Evolutionary conservation across 1,140 invertebrate species (phyloP), one percentile per base, ranked within the genome.

Genomic region (Monomorium pharaonis): DNA sequence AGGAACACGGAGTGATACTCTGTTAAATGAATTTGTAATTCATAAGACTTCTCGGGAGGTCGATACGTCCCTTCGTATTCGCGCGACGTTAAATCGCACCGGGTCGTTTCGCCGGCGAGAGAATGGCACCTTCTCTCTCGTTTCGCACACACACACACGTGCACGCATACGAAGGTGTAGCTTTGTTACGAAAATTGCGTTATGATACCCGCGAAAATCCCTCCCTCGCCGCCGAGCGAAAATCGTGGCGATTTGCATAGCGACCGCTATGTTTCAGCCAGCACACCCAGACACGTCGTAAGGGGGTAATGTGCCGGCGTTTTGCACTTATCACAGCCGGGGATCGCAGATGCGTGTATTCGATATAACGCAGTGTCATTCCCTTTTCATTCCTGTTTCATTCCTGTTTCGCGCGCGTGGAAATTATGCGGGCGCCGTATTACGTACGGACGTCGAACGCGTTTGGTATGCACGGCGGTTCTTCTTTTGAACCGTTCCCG

Each of bases 11-110:
- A 60, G 47, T 42, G 54, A 21, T n/a, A n/a, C 21, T 54, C 30
- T 65, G 75, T 90, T 88, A 90, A 90, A 86, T 76, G 70, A 87
- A 90, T 90, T 88, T 86, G 87, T 88, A 90, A 90, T 78, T 90
- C 87, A 88, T 88, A 88, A 70, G 78, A 80, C 44, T 58, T n/a
- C 42, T 18, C 78, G n/a, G 16, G 42, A 30, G 65, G 10, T 18
- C 67, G 14, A 83, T 83, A 67, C 65, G 9, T 83, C 51, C 16
- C 67, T 47, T 56, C 37, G 21, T 72, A 72, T 47, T 83, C 7
- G 21, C 67, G 30, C 30, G 63, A 12, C 18, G 33, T 49, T 30
- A 72, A 81, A 81, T 81, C 30, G 51, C 67, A 14, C 49, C n/a
- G n/a, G 3, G 24, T 6, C 0, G 14, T 63, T 27, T 56, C 12